A percentile compares a stretch with the other conserved stretches of the same genome.
Conservation (phyloP, 2,797 vertebrate genomes). For the Phaenicophaeus curvirostris region DNA sequence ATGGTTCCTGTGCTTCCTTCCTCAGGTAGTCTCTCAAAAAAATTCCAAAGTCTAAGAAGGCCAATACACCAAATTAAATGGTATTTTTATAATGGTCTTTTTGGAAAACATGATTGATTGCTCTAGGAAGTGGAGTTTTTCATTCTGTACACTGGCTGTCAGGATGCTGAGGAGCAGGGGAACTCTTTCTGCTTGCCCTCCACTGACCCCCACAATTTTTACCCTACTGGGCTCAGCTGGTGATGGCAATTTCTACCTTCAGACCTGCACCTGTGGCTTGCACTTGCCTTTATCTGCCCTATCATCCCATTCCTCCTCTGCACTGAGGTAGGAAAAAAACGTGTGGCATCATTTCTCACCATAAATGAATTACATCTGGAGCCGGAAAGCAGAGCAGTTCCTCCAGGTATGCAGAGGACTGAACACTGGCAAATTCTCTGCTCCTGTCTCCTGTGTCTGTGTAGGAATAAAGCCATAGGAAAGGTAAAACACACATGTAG, state of each 20-base stretch:
- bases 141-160: background rate
- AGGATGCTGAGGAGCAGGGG: background rate
- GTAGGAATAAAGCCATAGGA: background rate
- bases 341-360: background rate
- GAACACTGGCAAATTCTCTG: background rate
- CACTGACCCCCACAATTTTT: background rate
- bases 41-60: background rate
- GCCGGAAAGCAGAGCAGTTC: background rate
- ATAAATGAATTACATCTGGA: background rate
- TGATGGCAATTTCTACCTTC: background rate
- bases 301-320: background rate
- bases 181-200: background rate
- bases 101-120: background rate
- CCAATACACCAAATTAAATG: background rate
- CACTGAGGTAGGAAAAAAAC: fast-evolving
- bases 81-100: background rate
- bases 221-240: background rate
- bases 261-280: background rate
- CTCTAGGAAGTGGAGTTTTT: background rate
- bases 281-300: background rate
- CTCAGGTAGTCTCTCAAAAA: background rate
- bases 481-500: background rate
- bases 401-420: background rate
- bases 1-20: background rate
- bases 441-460: fast-evolving